These are phyloP conservation scores for Drosophila lini DNA, from an alignment of 1,140 invertebrate species.

Conservation along the genomic window DNA sequence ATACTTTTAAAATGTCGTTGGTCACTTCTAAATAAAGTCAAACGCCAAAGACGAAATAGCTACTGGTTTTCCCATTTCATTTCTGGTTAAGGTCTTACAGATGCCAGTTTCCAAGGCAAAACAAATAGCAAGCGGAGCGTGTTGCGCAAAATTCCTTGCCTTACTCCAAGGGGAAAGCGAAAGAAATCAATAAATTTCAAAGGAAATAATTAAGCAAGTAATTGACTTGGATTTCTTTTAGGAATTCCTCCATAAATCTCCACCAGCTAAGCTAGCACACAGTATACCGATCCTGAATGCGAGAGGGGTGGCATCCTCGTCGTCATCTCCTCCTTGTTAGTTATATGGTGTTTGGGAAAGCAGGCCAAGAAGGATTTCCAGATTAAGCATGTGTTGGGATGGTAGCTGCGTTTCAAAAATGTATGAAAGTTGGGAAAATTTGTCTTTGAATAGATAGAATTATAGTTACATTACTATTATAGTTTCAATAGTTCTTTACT, in stretches of 20 bases:
- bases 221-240: constrained; percentile 84
- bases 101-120: constrained; percentile 61
- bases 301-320: constrained; percentile 33
- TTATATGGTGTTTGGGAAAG: constrained; percentile 45
- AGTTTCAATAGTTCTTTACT: no score
- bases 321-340: constrained; percentile 42
- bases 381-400: constrained; percentile 38
- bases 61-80: constrained; percentile 53
- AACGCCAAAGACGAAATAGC: constrained; percentile 43
- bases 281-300: constrained; percentile 39
- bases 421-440: neutral
- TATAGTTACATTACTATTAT: neutral
- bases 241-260: constrained; percentile 83
- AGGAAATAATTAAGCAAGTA: constrained; percentile 84
- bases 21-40: constrained; percentile 36
- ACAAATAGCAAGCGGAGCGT: constrained; percentile 66
- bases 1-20: neutral
- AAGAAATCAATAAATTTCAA: constrained; percentile 83
- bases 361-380: constrained; percentile 56
- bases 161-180: constrained; percentile 16
- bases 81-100: constrained; percentile 26
- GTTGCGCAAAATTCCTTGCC: constrained; percentile 57
- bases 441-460: neutral
- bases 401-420: constrained; percentile 6
- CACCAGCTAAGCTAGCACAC: constrained; percentile 67